Evolutionary conservation across 2,888 invertebrate genomes (phyloP), one percentile per base, ranked within the genome.

Genomic region (Cryptocheilus praepositus): DNA sequence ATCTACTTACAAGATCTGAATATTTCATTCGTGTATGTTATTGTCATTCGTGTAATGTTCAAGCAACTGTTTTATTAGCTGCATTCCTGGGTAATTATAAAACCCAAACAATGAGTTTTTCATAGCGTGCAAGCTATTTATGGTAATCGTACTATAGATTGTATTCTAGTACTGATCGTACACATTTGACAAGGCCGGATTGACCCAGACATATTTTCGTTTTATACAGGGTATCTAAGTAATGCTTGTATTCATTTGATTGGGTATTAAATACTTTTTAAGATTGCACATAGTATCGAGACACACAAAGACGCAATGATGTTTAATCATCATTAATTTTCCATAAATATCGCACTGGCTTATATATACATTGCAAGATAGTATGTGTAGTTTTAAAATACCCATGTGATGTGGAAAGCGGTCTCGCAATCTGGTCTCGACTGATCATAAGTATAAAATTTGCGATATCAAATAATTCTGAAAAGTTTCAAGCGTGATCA

Each of bases 221-320:
- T 79, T 80, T 81, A 81, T 81, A 83, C 84, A 84, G 85, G 86
- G 83, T 86, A 84, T 75, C 77, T 77, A 79, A 80, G 82, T 84
- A 86, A 81, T 73, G 81, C 85, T 83, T 83, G 78, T 80, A 80
- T 81, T 79, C 70, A 85, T 85, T 81, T 61, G 71, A 80, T 80
- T 77, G 76, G 22, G 59, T 65, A 61, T 79, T 77, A 59, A 59
- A 51, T 61, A 68, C 19, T 76, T 79, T 36, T 79, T 70, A 58
- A 60, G 73, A 71, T 64, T 79, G 77, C 72, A 73, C 74, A 69
- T 79, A 70, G 54, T 52, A 54, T 64, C 57, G 51, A 64, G n/a
- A 71, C 68, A 62, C 70, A 64, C 64, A 18, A 55, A 13, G 22
- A 55, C 13, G 13, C 49, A 51, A 65, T 66, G 54, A 71, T 71